phyloP scores from a whole-genome alignment of 1,140 invertebrate species.

The Uloborus diversus region DNA sequence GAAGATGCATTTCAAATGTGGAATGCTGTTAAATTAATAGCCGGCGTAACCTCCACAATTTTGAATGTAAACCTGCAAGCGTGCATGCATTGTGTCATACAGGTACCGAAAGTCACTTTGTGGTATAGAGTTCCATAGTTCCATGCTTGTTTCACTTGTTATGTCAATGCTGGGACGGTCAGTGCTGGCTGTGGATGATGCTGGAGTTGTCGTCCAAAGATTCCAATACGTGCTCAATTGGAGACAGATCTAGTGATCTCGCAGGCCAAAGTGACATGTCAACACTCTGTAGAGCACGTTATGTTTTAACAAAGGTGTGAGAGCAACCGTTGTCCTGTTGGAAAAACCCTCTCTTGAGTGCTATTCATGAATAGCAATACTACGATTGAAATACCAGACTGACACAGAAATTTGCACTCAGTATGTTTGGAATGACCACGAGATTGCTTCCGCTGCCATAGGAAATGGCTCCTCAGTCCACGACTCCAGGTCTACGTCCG shows the following conservation, averaged over 20 bases:
- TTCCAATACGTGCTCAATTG: neutral
- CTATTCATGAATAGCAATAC: neutral
- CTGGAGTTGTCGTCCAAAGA: neutral
- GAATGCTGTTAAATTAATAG: neutral
- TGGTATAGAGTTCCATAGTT: neutral
- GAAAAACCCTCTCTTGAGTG: neutral
- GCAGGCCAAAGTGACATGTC: neutral
- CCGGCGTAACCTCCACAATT: neutral
- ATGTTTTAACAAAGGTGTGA: neutral
- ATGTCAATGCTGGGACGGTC: neutral
- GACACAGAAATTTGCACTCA: neutral
- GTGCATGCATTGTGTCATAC: neutral
- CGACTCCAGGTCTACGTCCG: constrained; percentile 14
- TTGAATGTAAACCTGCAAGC: neutral
- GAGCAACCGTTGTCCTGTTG: neutral
- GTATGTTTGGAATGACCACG: neutral
- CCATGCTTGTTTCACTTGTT: neutral
- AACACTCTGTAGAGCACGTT: neutral
- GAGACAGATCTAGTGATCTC: neutral
- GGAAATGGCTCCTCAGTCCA: neutral
- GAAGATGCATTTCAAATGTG: neutral
- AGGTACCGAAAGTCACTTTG: neutral
- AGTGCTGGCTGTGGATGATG: neutral
- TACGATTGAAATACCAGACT: neutral
- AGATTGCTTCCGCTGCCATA: neutral